Conservation (phyloP, 2,113 vertebrate genomes). For the Chelonoidis abingdonii region DNA sequence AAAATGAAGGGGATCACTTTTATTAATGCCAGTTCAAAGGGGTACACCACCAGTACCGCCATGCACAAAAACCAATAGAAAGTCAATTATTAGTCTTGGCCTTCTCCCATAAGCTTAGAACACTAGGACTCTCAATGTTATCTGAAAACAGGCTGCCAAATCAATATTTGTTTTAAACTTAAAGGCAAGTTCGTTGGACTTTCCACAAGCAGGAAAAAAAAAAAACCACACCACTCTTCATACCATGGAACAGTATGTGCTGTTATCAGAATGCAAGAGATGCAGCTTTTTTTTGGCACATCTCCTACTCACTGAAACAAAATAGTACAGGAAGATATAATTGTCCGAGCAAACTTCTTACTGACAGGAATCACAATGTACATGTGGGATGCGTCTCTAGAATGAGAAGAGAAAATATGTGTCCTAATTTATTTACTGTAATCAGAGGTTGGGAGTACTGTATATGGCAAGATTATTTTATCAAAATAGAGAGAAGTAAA, state of each 20-base stretch:
- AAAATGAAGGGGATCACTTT: neutral
- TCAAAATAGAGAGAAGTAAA: conserved; percentile 22
- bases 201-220: neutral
- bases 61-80: neutral
- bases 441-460: conserved; percentile 16
- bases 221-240: neutral
- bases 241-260: neutral
- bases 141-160: conserved; percentile 16
- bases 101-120: neutral
- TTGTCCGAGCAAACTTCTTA: conserved; percentile 41
- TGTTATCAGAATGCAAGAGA: conserved; percentile 22
- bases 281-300: conserved; percentile 17
- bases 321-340: conserved; percentile 60
- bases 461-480: conserved; percentile 9
- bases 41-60: neutral
- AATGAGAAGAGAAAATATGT: conserved; percentile 23
- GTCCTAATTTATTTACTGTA: conserved; percentile 38
- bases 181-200: neutral
- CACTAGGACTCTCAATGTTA: conserved; percentile 6
- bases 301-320: conserved; percentile 43
- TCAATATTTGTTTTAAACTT: neutral
- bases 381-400: conserved; percentile 46
- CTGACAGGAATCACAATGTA: conserved; percentile 63
- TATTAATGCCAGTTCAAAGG: neutral
- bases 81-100: conserved; percentile 7